Evolutionary conservation across 1,140 invertebrate species (phyloP).

Genomic region (Luehdorfia chinensis): DNA sequence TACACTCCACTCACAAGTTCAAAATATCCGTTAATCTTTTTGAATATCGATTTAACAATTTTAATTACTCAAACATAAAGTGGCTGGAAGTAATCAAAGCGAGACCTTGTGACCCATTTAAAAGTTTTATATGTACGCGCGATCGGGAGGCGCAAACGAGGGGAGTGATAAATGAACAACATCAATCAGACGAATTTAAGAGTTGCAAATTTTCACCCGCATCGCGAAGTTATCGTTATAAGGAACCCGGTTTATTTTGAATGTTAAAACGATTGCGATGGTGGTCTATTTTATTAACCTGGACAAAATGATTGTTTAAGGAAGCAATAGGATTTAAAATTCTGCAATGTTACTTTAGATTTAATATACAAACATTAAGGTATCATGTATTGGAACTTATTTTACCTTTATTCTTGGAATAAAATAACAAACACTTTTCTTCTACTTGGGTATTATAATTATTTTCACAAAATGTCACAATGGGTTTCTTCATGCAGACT

Average conservation of each 20-base stretch:
- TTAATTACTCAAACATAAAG: slow-evolving; percentile 62
- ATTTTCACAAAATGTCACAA: no score
- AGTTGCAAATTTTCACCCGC: slow-evolving; percentile 62
- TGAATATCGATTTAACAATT: slow-evolving; percentile 56
- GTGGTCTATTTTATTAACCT: not conserved
- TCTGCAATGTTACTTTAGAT: not conserved
- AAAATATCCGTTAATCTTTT: not conserved
- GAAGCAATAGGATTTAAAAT: not conserved
- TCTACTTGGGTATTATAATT: no score
- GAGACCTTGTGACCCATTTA: slow-evolving; percentile 72
- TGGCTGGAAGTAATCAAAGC: slow-evolving; percentile 49
- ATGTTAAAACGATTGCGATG: slow-evolving; percentile 28
- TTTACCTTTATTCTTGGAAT: no score
- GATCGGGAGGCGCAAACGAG: slow-evolving; percentile 49
- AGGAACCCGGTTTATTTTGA: slow-evolving; percentile 39
- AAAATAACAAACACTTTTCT: no score
- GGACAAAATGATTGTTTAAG: not conserved
- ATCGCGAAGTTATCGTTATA: slow-evolving; percentile 44
- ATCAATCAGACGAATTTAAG: slow-evolving; percentile 72
- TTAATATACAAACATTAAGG: not conserved
- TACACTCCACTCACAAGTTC: not conserved
- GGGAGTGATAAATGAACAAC: slow-evolving; percentile 72
- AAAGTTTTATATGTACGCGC: slow-evolving; percentile 64
- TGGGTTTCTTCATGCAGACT: no score
- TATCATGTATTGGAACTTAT: no score